phyloP scores from a whole-genome alignment of 2,797 vertebrate genomes.

The Podargus strigoides region DNA sequence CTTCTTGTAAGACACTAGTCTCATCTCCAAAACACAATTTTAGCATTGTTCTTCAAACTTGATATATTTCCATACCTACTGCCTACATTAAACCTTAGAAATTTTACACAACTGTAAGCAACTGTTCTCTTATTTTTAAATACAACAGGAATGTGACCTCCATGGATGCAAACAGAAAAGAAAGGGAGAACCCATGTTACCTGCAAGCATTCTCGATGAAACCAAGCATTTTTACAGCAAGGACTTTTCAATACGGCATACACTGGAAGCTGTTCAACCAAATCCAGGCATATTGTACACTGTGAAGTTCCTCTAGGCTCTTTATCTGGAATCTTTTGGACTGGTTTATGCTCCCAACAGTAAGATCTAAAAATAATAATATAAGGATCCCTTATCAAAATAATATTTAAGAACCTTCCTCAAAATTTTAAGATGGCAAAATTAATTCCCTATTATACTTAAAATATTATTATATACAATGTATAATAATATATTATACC shows the following conservation, averaged over 20 bases:
- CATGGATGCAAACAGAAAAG: not conserved
- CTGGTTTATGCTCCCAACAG: constrained; percentile 86
- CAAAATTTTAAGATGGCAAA: not conserved
- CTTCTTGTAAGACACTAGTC: not conserved
- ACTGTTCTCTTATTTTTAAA: not conserved
- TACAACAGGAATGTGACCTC: not conserved
- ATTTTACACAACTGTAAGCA: not conserved
- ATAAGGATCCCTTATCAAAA: not conserved
- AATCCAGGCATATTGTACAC: constrained; percentile 91
- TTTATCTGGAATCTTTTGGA: constrained; percentile 71
- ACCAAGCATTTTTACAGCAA: constrained; percentile 91
- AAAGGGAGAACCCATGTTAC: constrained; percentile 68
- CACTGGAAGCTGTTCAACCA: constrained; percentile 79
- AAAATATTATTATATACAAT: too few relatives aligned
- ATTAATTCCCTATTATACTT: not conserved
- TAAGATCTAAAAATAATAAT: constrained; percentile 81
- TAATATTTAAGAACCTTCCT: not conserved
- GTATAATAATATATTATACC: too few relatives aligned
- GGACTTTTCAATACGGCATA: constrained; percentile 87
- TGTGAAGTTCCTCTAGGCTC: constrained; percentile 75
- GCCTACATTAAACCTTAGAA: not conserved
- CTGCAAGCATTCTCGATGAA: constrained; percentile 95
- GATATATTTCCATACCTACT: not conserved
- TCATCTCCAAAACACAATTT: not conserved
- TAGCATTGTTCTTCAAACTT: not conserved